Conservation (phyloP, 2,888 invertebrate genomes). For the Aleiodes leptofemur region DNA sequence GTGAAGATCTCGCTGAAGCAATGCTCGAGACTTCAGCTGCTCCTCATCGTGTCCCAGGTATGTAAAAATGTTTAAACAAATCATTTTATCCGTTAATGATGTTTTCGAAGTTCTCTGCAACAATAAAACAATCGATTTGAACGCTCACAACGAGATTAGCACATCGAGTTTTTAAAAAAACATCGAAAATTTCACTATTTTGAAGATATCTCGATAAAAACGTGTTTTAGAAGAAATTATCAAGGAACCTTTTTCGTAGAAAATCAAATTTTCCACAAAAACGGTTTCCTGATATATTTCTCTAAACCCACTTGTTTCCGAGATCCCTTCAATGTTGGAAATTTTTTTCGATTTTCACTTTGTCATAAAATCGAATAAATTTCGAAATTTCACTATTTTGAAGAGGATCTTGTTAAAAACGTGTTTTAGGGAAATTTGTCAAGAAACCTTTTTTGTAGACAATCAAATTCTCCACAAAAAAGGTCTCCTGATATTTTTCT, state of each 20-base stretch:
- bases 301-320: neutral
- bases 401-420: no score
- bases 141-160: neutral
- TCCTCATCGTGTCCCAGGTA: slow-evolving; percentile 75
- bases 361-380: neutral
- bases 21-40: slow-evolving; percentile 89
- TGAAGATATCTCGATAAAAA: no score
- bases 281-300: neutral
- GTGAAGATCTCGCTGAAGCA: slow-evolving; percentile 94
- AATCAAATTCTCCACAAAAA: neutral
- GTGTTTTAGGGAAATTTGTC: no score
- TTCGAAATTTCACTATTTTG: no score
- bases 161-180: neutral
- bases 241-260: no score
- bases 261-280: neutral
- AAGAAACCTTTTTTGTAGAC: no score
- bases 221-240: no score
- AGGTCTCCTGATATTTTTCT: neutral
- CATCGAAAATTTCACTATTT: no score
- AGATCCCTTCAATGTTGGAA: no score
- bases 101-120: neutral
- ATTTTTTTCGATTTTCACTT: neutral
- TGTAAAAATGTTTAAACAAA: slow-evolving; percentile 49
- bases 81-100: neutral
- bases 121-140: neutral